Evolutionary conservation across 2,888 invertebrate species (phyloP).

Genomic region (Agrilus biguttatus): DNA sequence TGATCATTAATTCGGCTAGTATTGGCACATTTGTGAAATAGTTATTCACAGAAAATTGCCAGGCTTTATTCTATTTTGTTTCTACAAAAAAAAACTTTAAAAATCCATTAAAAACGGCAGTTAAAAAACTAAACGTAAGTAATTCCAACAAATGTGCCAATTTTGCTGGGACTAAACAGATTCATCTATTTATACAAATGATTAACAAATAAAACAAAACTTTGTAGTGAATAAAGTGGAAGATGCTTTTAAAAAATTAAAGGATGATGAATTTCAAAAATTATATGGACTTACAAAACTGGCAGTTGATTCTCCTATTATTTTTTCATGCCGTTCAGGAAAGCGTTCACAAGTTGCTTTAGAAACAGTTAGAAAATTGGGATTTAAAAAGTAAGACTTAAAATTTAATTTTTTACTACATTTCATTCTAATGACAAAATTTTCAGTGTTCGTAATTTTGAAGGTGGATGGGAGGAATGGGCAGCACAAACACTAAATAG

Average conservation of each 20-base stretch:
- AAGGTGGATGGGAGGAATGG: slow-evolving; percentile 37
- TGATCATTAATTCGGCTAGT: too few relatives aligned
- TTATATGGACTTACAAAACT: slow-evolving; percentile 47
- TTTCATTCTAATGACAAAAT: not conserved
- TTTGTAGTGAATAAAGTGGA: slow-evolving; percentile 39
- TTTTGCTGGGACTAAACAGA: too few relatives aligned
- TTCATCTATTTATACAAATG: too few relatives aligned
- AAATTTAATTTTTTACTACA: not conserved
- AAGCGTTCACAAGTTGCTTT: slow-evolving; percentile 49
- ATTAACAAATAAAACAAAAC: too few relatives aligned
- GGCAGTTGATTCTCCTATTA: slow-evolving; percentile 38
- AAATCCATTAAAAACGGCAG: too few relatives aligned
- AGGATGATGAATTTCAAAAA: slow-evolving; percentile 39
- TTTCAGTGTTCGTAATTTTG: slow-evolving; percentile 31
- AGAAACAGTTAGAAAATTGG: slow-evolving; percentile 38
- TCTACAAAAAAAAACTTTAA: too few relatives aligned
- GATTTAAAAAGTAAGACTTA: slow-evolving; percentile 26
- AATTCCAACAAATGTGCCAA: too few relatives aligned
- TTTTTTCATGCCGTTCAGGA: slow-evolving; percentile 57
- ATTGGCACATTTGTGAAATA: too few relatives aligned
- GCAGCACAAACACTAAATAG: slow-evolving; percentile 20
- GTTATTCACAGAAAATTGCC: too few relatives aligned
- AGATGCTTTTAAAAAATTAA: slow-evolving; percentile 30
- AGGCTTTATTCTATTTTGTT: too few relatives aligned
- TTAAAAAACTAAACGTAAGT: too few relatives aligned